A percentile compares a stretch with the other conserved stretches of the same genome.
Evolutionary conservation across 2,113 vertebrate genomes (phyloP).

Genomic region (Merops nubicus): DNA sequence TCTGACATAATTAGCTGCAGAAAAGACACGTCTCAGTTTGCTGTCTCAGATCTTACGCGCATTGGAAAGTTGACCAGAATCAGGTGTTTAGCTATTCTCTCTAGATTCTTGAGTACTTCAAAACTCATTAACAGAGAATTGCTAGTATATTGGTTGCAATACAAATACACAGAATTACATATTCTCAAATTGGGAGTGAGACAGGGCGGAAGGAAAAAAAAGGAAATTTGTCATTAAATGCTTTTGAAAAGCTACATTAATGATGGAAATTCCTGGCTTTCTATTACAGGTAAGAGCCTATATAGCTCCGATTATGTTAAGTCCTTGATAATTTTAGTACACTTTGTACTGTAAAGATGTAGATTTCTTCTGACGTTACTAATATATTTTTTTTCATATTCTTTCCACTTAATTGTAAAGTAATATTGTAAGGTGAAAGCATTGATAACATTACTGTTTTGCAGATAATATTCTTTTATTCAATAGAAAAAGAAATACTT

Average conservation of each 20-base stretch:
- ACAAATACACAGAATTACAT: neutral
- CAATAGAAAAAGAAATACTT: neutral
- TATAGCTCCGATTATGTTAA: neutral
- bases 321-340: neutral
- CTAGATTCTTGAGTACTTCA: neutral
- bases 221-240: neutral
- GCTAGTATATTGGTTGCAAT: neutral
- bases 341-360: neutral
- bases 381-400: neutral
- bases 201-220: neutral
- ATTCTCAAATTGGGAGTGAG: neutral
- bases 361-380: neutral
- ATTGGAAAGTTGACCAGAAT: neutral
- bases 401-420: neutral
- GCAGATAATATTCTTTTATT: neutral
- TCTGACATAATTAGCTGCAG: neutral
- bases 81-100: neutral
- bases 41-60: neutral
- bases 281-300: neutral
- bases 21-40: neutral
- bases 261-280: neutral
- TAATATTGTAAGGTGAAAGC: neutral
- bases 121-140: neutral
- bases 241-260: neutral
- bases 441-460: neutral